phyloP scores from a whole-genome alignment of 1,140 invertebrate species.

The Anastrepha obliqua region DNA sequence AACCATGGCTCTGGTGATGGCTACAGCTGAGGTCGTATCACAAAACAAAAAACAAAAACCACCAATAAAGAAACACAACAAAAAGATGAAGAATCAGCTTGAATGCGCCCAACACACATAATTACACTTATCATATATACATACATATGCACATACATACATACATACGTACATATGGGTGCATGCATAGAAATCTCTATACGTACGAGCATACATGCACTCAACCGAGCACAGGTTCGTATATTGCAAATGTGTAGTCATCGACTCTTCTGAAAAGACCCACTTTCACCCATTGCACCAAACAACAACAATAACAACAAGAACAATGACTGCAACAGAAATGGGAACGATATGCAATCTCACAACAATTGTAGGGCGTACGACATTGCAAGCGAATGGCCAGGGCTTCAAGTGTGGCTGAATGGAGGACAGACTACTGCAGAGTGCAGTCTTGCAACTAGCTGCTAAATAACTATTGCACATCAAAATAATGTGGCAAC shows the following conservation, averaged over 20 bases:
- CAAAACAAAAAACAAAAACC: background rate
- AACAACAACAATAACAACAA: background rate
- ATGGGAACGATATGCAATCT: background rate
- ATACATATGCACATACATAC: too few relatives aligned
- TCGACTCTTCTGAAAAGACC: background rate
- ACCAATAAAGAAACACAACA: too few relatives aligned
- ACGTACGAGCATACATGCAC: background rate
- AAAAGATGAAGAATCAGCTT: background rate
- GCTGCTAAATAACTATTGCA: background rate
- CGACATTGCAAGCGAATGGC: background rate
- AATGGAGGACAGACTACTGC: background rate
- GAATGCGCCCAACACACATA: background rate
- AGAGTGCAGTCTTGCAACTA: background rate
- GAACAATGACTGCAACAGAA: slow-evolving; percentile 2
- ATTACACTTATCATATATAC: too few relatives aligned
- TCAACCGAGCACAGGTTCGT: background rate
- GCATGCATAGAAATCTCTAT: background rate
- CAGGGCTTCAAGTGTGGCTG: background rate
- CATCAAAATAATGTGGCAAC: background rate
- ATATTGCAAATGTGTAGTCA: background rate
- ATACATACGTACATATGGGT: background rate
- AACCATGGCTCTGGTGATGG: slow-evolving; percentile 5
- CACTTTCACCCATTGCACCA: slow-evolving; percentile 12
- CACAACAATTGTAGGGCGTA: background rate
- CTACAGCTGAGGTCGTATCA: slow-evolving; percentile 10